Evolutionary conservation across 2,888 invertebrate genomes (phyloP), one percentile per base, ranked within the genome.

Genomic region (Chrysina gloriosa): DNA sequence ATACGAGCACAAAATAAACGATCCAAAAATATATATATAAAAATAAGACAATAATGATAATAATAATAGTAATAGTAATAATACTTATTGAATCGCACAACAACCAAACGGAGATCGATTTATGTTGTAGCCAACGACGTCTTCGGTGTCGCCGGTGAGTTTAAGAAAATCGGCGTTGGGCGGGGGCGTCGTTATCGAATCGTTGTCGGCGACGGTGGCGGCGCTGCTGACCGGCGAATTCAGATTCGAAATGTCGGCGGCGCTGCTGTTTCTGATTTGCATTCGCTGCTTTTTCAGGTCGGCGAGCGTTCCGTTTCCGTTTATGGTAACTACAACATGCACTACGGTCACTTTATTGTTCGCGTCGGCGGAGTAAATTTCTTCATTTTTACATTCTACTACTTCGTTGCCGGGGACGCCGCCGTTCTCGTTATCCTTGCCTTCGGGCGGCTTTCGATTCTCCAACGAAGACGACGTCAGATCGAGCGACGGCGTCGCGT

Each of bases 281-380:
- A 94, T 90, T 72, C 97, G 88, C 81, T 96, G 95, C 83, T 96
- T 96, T 85, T 97, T 97, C 82, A 97, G 86, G 84, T 97, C 96
- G 63, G 96, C 92, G 76, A 97, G 87, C 58, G 96, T 96, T 82
- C 89, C 89, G 73, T 82, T 83, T 77, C 90, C 90, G 81, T 91
- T 91, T 80, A 94, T 95, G 85, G 93, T 90, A 84, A 93, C 93
- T 68, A 89, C 89, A 69, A 89, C 89, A 72, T 83, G 83, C 58
- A 83, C 83, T 27, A 83, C 83, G 7, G 83, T 83, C 66, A 83
- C 82, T 77, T 80, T 78, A 70, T 77, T 75, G 67, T 94, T 94
- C 85, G 92, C 88, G 83, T 90, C 90, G 74, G 91, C 89, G 75
- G 89, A 88, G 84, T 90, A 89, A 47, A 80, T 80, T 71, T 76